These are phyloP conservation scores for Chaetophractus vellerosus DNA, from an alignment of 2,797 vertebrate genomes.

Conservation along the genomic window DNA sequence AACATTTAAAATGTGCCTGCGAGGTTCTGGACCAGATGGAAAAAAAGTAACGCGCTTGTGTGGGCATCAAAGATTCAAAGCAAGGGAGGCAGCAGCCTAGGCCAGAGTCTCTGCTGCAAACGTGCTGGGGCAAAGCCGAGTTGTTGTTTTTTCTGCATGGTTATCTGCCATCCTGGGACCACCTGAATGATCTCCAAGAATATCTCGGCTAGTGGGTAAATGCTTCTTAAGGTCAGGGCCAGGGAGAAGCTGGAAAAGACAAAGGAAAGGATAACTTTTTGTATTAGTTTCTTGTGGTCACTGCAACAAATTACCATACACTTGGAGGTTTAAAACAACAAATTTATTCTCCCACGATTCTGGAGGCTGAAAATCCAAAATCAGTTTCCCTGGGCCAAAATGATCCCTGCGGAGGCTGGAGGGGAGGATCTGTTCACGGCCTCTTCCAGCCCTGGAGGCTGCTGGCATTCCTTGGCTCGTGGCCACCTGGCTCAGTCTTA, in stretches of 20 bases:
- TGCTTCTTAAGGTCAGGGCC: neutral
- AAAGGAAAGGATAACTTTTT: neutral
- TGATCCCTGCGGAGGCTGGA: neutral
- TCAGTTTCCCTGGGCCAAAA: neutral
- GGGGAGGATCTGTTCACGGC: neutral
- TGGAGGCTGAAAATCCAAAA: neutral
- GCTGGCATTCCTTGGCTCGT: neutral
- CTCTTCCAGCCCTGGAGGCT: neutral
- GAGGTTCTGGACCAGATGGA: conserved; percentile 52
- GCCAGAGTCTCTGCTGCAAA: neutral
- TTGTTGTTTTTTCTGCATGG: neutral
- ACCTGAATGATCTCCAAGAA: neutral
- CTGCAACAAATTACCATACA: neutral
- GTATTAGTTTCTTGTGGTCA: neutral
- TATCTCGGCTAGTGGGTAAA: neutral
- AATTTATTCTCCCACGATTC: neutral
- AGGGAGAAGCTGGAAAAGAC: neutral
- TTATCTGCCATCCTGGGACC: neutral
- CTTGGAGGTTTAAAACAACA: neutral
- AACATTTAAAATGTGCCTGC: conserved; percentile 35
- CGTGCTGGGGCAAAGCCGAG: neutral
- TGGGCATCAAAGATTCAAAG: neutral
- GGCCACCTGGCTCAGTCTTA: neutral
- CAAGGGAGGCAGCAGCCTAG: neutral
- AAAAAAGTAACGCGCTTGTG: neutral